Evolutionary conservation across 2,113 vertebrate species (phyloP).

Genomic region (Caracal caracal): DNA sequence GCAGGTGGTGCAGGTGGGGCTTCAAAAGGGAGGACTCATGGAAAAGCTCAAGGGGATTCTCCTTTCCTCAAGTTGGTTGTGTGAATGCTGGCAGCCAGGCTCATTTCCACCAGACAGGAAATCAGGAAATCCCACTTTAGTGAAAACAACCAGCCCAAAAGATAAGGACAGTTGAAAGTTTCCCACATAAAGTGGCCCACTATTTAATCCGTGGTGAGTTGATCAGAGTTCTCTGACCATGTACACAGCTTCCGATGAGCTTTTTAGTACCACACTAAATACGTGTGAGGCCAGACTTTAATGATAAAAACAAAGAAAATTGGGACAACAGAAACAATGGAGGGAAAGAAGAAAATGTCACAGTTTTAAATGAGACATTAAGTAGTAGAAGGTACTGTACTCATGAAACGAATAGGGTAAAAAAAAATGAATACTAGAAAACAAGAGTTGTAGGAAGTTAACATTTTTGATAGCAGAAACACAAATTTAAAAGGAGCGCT

Average conservation of each 20-base stretch:
- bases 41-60: not conserved
- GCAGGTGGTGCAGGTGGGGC: not conserved
- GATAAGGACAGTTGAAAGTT: not conserved
- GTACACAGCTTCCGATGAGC: not conserved
- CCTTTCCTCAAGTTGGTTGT: not conserved
- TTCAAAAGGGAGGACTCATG: not conserved
- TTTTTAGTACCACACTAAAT: not conserved
- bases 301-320: not conserved
- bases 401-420: not conserved
- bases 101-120: not conserved
- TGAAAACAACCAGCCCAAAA: conserved; percentile 4
- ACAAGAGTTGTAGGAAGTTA: not conserved
- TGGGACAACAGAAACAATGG: not conserved
- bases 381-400: not conserved
- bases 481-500: not conserved
- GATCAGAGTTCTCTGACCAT: not conserved
- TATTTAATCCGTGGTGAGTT: not conserved
- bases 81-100: not conserved
- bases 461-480: not conserved
- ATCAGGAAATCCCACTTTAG: not conserved
- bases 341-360: not conserved
- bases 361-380: not conserved
- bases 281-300: not conserved
- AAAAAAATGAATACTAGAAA: not conserved
- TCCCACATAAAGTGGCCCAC: not conserved